Evolutionary conservation across 1,140 invertebrate species (phyloP).

Genomic region (Scaptomyza pallida): DNA sequence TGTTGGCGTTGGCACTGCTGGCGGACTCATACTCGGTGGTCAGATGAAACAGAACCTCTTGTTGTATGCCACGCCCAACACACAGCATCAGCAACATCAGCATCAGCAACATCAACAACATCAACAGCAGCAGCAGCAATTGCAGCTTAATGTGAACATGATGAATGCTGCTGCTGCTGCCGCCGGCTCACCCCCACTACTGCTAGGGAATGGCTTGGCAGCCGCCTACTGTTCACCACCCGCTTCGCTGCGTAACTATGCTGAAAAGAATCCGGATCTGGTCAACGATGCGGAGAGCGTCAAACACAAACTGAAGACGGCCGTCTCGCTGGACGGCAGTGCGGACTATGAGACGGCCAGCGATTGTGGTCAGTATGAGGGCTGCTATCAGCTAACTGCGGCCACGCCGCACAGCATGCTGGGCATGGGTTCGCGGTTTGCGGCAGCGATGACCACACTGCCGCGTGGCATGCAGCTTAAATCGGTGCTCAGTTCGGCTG

Average conservation of each 20-base stretch:
- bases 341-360: conserved; percentile 75
- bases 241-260: conserved; percentile 85
- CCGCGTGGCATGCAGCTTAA: conserved; percentile 84
- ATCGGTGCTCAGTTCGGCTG: conserved; percentile 35
- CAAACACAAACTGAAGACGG: conserved; percentile 86
- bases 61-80: conserved; percentile 66
- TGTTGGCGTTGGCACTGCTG: conserved; percentile 25
- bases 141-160: conserved; percentile 74
- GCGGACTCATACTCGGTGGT: conserved; percentile 74
- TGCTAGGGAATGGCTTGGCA: conserved; percentile 60
- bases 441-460: conserved; percentile 85
- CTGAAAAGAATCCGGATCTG: conserved; percentile 90
- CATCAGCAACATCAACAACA: conserved; percentile 8
- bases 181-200: conserved; percentile 58
- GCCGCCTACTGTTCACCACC: conserved; percentile 79
- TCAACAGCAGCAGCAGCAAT: conserved; percentile 25
- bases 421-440: conserved; percentile 65
- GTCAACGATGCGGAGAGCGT: conserved; percentile 90
- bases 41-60: conserved; percentile 82
- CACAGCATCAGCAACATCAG: conserved; percentile 32
- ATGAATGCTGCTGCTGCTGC: conserved; percentile 48
- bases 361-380: conserved; percentile 81
- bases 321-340: conserved; percentile 83
- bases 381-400: conserved; percentile 79
- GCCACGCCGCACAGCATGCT: conserved; percentile 50